These are phyloP conservation scores for Scaptomyza pallida DNA, from an alignment of 1,140 invertebrate genomes.

Conservation along the genomic window DNA sequence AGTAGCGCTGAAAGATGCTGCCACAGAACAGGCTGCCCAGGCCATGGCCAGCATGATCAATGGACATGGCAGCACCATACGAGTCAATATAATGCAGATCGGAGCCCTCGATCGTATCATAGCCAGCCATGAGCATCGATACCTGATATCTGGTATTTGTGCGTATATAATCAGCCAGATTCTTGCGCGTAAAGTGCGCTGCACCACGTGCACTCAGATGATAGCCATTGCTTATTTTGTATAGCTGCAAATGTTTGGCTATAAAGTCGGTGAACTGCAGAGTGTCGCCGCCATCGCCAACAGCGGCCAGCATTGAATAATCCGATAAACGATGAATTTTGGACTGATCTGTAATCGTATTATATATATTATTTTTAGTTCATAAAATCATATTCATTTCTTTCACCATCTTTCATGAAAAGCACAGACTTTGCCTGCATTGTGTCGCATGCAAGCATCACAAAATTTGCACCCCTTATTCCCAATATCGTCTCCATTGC, in stretches of 20 bases:
- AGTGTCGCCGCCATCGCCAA: conserved; percentile 97
- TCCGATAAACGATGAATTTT: conserved; percentile 97
- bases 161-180: conserved; percentile 96
- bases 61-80: conserved; percentile 92
- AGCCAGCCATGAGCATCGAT: conserved; percentile 84
- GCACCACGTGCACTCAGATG: conserved; percentile 95
- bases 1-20: conserved; percentile 95
- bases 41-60: conserved; percentile 96
- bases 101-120: conserved; percentile 90
- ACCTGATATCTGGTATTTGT: conserved; percentile 88
- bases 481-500: conserved; percentile 95
- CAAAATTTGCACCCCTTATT: conserved; percentile 96
- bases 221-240: conserved; percentile 99
- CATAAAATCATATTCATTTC: background rate
- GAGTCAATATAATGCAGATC: conserved; percentile 94
- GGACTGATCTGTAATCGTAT: conserved; percentile 91
- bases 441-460: conserved; percentile 95
- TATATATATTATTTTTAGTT: background rate
- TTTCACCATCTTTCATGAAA: conserved; percentile 94
- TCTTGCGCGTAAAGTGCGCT: conserved; percentile 95
- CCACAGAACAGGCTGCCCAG: conserved; percentile 97
- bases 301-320: conserved; percentile 94
- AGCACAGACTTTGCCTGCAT: conserved; percentile 94
- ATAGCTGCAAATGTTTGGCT: conserved; percentile 98
- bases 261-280: conserved; percentile 99